phyloP scores from a whole-genome alignment of 2,888 invertebrate species.

The Plebejus melissa region DNA sequence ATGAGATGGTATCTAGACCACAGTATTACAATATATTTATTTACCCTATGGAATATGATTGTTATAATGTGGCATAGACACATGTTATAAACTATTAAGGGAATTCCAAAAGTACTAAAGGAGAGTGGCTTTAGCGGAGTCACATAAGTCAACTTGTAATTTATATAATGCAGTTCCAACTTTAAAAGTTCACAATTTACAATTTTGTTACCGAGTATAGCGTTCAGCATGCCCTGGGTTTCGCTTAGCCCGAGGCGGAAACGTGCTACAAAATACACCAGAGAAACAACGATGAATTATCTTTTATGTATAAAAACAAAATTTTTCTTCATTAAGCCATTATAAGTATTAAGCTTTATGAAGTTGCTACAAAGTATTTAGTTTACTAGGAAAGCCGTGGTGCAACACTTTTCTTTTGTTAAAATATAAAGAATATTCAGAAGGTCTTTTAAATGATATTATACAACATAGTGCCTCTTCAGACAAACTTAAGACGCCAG shows the following conservation, averaged over 20 bases:
- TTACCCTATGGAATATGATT: too few species aligned
- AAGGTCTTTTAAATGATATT: background rate
- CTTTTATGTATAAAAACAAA: constrained; percentile 13
- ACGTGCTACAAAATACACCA: constrained; percentile 8
- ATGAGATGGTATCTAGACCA: background rate
- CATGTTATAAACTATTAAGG: background rate
- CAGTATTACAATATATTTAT: too few species aligned
- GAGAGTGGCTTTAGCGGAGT: background rate
- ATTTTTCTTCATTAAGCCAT: constrained; percentile 1
- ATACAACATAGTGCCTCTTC: background rate
- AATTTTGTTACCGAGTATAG: constrained; percentile 10
- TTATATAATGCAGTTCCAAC: constrained; percentile 9
- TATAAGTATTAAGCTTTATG: constrained; percentile 6
- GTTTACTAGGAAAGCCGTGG: background rate
- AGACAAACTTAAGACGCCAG: background rate
- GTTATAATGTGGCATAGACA: too few species aligned
- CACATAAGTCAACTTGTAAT: background rate
- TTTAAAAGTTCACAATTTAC: constrained; percentile 18
- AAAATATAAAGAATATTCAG: background rate
- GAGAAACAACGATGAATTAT: constrained; percentile 18
- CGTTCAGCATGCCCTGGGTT: background rate
- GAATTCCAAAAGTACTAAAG: background rate
- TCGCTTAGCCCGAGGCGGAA: background rate
- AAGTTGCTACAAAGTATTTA: constrained; percentile 4
- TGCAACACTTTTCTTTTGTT: background rate